Evolutionary conservation across 2,113 vertebrate species (phyloP).

Genomic region (Neodon shergylaensis): DNA sequence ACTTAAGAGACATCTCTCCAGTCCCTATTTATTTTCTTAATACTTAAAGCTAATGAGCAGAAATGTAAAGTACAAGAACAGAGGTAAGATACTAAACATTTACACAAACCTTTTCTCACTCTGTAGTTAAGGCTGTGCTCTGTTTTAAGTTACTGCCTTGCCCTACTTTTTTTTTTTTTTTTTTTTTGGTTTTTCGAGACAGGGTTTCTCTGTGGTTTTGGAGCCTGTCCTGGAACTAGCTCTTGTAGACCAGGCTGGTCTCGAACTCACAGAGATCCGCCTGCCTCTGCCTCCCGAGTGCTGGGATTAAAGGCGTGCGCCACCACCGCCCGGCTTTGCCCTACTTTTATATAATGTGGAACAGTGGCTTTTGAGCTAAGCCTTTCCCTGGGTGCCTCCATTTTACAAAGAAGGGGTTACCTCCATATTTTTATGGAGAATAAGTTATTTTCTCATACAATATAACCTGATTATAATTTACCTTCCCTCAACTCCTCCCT

Average conservation of each 20-base stretch:
- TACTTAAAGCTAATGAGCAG: not conserved
- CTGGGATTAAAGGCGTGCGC: too few species aligned
- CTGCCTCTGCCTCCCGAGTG: too few species aligned
- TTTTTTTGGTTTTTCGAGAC: too few species aligned
- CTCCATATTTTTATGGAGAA: not conserved
- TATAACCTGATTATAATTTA: not conserved
- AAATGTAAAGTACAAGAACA: not conserved
- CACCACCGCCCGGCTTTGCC: too few species aligned
- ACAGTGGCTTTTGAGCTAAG: not conserved
- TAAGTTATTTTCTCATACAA: not conserved
- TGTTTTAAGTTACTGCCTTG: not conserved
- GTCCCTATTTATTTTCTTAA: conserved; percentile 17
- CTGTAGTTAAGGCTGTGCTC: not conserved
- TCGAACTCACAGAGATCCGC: too few species aligned
- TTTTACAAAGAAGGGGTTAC: not conserved
- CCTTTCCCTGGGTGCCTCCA: not conserved
- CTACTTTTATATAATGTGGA: not conserved
- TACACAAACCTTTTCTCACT: not conserved
- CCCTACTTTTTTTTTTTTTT: not conserved
- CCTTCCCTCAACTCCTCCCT: not conserved
- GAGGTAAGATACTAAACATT: not conserved
- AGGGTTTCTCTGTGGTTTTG: too few species aligned
- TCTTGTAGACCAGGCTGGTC: too few species aligned
- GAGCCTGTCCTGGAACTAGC: too few species aligned
- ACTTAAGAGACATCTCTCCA: not conserved